phyloP scores from a whole-genome alignment of 2,888 invertebrate species.

The Tribolium freemani region DNA sequence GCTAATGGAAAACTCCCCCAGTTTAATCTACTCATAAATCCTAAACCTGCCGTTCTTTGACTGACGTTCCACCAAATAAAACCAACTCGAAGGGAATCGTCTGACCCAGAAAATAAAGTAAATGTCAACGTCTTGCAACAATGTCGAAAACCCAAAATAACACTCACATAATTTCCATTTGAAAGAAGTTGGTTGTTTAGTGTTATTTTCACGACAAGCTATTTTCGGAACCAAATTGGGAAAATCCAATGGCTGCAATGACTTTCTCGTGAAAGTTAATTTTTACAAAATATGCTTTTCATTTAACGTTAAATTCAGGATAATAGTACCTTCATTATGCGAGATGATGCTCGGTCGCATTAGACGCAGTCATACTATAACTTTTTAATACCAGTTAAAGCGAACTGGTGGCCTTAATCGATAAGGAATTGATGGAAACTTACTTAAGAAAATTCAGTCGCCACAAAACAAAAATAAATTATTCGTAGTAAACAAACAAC shows the following conservation, averaged over 20 bases:
- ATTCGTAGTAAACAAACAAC: too few relatives aligned
- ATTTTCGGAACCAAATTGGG: too few relatives aligned
- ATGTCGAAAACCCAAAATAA: background rate
- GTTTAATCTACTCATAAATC: constrained; percentile 27
- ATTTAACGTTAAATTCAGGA: background rate
- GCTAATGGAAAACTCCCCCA: background rate
- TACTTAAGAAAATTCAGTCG: too few relatives aligned
- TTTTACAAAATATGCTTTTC: background rate
- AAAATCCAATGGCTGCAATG: too few relatives aligned
- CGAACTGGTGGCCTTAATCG: background rate
- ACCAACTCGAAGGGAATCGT: background rate
- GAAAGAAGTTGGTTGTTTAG: too few relatives aligned
- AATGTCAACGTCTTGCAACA: constrained; percentile 7
- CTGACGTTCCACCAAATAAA: constrained; percentile 8
- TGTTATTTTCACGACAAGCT: too few relatives aligned
- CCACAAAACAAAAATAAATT: too few relatives aligned
- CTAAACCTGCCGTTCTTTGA: constrained; percentile 3
- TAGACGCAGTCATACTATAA: background rate
- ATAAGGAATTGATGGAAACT: background rate
- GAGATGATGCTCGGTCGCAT: background rate
- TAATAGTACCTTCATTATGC: background rate
- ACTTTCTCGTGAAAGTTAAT: too few relatives aligned
- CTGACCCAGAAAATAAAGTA: constrained; percentile 8
- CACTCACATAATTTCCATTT: background rate
- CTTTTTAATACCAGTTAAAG: background rate